Evolutionary conservation across 2,888 invertebrate species (phyloP).

Genomic region (Sarcophaga carnaria): DNA sequence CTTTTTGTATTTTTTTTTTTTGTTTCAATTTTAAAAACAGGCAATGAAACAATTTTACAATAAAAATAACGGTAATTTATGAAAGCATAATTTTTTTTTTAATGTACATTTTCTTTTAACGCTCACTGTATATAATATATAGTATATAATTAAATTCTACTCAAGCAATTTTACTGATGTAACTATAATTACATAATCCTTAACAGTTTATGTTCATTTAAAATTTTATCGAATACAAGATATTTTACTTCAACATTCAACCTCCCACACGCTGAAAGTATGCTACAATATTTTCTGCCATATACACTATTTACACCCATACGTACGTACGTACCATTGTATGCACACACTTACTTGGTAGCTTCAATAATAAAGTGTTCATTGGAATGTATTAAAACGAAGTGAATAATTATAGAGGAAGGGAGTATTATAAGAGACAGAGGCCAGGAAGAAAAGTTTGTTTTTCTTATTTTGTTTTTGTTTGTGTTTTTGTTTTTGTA

Average conservation of each 20-base stretch:
- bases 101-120: too few species aligned
- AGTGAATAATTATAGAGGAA: not conserved
- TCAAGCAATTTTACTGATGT: constrained; percentile 37
- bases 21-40: too few species aligned
- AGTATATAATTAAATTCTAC: not conserved
- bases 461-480: not conserved
- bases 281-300: not conserved
- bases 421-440: not conserved
- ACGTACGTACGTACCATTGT: not conserved
- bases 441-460: not conserved
- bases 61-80: too few species aligned
- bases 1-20: too few species aligned
- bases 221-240: not conserved
- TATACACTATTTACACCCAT: not conserved
- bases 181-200: constrained; percentile 57
- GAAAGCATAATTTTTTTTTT: too few species aligned
- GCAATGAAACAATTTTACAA: too few species aligned
- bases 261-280: not conserved
- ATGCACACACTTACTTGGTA: not conserved
- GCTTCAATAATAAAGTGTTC: not conserved
- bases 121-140: too few species aligned
- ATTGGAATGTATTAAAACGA: not conserved
- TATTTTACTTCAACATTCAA: not conserved
- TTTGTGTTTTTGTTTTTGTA: not conserved
- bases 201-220: constrained; percentile 31